Evolutionary conservation across 2,797 vertebrate genomes (phyloP).

Genomic region (Betta splendens): DNA sequence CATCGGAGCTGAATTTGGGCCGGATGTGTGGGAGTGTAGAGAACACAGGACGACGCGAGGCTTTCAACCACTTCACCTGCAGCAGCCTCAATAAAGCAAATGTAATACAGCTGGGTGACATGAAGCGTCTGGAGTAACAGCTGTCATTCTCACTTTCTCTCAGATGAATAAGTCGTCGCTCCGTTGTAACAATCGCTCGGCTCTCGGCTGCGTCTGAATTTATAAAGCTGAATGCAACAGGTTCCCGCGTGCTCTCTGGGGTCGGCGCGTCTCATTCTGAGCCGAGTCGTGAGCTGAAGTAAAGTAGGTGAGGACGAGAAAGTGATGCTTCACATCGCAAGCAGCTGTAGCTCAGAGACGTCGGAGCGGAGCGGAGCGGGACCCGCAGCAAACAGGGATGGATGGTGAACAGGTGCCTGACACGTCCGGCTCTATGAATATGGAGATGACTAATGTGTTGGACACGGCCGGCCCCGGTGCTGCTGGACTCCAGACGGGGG

Average conservation of each 20-base stretch:
- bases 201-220: background rate
- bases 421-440: slow-evolving; percentile 41
- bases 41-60: background rate
- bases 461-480: slow-evolving; percentile 20
- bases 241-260: background rate
- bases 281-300: background rate
- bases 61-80: background rate
- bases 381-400: slow-evolving; percentile 48
- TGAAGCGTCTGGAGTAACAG: slow-evolving; percentile 6
- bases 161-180: slow-evolving; percentile 6
- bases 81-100: background rate
- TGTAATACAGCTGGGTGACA: background rate
- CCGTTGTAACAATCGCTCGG: background rate
- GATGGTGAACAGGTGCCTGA: slow-evolving; percentile 55
- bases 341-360: background rate
- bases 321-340: background rate
- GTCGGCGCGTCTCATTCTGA: background rate
- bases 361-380: too few species aligned
- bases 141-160: slow-evolving; percentile 4
- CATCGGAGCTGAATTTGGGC: background rate
- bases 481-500: background rate
- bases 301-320: background rate
- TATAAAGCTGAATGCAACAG: slow-evolving; percentile 2
- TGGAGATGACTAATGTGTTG: slow-evolving; percentile 45
- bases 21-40: background rate